Evolutionary conservation across 2,888 invertebrate genomes (phyloP), one percentile per base, ranked within the genome.

Genomic region (Hedya salicella): DNA sequence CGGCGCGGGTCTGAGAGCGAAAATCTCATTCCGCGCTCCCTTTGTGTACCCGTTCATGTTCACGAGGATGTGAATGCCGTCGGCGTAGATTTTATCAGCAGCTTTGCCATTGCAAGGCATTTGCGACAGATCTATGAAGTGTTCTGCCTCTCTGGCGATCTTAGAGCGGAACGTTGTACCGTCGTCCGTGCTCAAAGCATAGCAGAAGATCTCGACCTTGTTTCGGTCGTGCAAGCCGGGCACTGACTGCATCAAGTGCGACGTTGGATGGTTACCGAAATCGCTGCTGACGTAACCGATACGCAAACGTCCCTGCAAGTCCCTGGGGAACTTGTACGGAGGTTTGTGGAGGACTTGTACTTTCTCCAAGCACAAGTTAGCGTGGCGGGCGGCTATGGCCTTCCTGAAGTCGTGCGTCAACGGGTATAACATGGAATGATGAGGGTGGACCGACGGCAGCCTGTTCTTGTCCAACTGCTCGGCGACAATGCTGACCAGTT

Each of bases 1-100:
- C 0, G 99, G 99, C 1, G 99, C 98, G 1, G 99, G 99, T 70
- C 96, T 93, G 60, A 99, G 89, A 0, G 99, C 99, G 85, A 99
- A 99, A 75, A 99, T 98, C 91, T 99, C 99, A 89, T 99, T 99
- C 59, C 99, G 93, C 0, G 99, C 99, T 0, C 99, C 99, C 87
- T 99, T 99, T 0, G 99, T 99, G 82, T 99, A 99, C 0, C 99
- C 99, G 84, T 99, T 99, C 99, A 99, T 99, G 87, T 99, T 99
- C 2, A 99, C 97, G 57, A 99, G 93, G 83, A 99, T 97, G 82
- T 99, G 97, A 81, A 99, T 98, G 25, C 99, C 98, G 86, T 99
- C 99, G 2, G 94, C 91, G 84, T 97, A 95, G 71, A 99, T 99
- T 73, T 96, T 95, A 87, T 99, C 99, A 0, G 99, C 99, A 0